Evolutionary conservation across 2,888 invertebrate species (phyloP).

Genomic region (Resseliella maxima): DNA sequence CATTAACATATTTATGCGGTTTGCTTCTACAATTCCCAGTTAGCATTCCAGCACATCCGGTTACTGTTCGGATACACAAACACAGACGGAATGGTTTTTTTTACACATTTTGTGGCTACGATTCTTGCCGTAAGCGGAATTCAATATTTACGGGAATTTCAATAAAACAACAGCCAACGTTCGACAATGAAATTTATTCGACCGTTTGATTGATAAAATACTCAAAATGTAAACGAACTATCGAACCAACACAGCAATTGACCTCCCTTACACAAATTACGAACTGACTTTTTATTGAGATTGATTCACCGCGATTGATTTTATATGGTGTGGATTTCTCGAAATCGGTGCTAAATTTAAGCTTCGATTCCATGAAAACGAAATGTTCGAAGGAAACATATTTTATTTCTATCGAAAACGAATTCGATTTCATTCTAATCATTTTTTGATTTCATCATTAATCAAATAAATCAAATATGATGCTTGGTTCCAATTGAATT

Average conservation of each 20-base stretch:
- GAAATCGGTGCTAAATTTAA: no score
- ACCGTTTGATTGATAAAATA: constrained; percentile 45
- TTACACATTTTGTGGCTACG: not conserved
- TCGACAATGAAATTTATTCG: constrained; percentile 16
- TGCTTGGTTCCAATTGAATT: no score
- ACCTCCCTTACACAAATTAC: not conserved
- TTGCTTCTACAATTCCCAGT: constrained; percentile 8
- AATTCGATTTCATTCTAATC: not conserved
- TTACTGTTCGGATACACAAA: not conserved
- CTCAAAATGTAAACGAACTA: constrained; percentile 4
- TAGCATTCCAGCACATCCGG: not conserved
- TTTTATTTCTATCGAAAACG: not conserved
- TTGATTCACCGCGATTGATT: no score
- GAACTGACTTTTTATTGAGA: not conserved
- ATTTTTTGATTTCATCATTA: not conserved
- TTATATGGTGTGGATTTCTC: no score
- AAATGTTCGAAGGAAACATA: not conserved
- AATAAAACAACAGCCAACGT: constrained; percentile 2
- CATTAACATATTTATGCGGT: constrained; percentile 54
- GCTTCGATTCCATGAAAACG: no score
- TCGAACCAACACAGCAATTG: not conserved
- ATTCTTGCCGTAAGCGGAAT: not conserved
- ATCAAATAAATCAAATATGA: no score
- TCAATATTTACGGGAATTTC: constrained; percentile 2
- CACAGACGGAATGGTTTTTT: not conserved